These are phyloP conservation scores for Lordiphosa fenestrarum DNA, from an alignment of 2,888 invertebrate genomes.

Conservation along the genomic window DNA sequence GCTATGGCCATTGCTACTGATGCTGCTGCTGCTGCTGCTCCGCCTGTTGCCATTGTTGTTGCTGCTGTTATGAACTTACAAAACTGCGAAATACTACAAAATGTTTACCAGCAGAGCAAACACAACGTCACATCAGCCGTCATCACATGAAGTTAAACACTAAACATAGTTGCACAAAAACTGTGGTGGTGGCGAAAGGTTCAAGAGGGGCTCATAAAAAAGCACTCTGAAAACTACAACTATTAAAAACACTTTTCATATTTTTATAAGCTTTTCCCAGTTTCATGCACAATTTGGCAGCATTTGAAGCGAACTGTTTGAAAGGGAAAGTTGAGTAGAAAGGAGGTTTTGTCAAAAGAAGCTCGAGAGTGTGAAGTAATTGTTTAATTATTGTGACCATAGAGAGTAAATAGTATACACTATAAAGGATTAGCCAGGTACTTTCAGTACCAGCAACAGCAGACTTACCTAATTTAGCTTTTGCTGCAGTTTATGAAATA, in stretches of 20 bases:
- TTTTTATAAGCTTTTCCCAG: constrained; percentile 18
- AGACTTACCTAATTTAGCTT: no score
- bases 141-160: constrained; percentile 14
- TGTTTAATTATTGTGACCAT: no score
- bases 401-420: no score
- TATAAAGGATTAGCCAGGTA: no score
- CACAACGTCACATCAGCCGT: constrained; percentile 1
- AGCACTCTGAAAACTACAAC: no score
- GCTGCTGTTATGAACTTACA: background rate
- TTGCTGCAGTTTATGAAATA: no score
- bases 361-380: no score
- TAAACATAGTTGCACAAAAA: constrained; percentile 9
- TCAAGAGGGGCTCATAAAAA: no score
- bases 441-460: no score
- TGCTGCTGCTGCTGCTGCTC: background rate
- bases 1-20: background rate
- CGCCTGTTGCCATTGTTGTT: background rate
- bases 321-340: no score
- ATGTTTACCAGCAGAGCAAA: constrained; percentile 5
- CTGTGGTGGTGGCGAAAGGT: no score
- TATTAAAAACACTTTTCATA: constrained; percentile 13
- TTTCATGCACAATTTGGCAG: constrained; percentile 47
- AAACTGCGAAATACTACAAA: constrained; percentile 1
- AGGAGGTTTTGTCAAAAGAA: background rate
- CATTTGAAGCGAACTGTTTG: constrained; percentile 19